A percentile compares a stretch with the other conserved stretches of the same genome.
These are phyloP conservation scores for Gymnocypris eckloni DNA, from an alignment of 2,797 vertebrate species.

Conservation along the genomic window DNA sequence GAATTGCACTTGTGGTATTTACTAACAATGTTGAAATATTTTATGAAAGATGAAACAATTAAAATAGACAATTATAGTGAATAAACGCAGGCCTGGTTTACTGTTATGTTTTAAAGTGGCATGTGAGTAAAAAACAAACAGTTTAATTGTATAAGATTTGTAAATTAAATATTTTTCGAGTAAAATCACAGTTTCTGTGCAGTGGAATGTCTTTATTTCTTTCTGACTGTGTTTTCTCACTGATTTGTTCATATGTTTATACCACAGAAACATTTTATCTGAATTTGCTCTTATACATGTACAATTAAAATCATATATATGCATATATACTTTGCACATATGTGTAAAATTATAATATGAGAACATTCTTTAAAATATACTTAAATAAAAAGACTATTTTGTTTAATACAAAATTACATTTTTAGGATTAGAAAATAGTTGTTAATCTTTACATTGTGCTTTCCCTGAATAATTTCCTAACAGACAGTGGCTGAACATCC, in stretches of 20 bases:
- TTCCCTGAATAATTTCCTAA: not conserved
- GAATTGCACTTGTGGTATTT: slow-evolving; percentile 46
- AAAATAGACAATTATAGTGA: slow-evolving; percentile 19
- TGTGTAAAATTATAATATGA: not conserved
- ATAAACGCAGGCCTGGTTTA: slow-evolving; percentile 21
- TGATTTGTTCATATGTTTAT: not conserved
- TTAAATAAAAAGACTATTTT: not conserved
- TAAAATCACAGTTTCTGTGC: slow-evolving; percentile 38
- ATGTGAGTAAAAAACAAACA: slow-evolving; percentile 56
- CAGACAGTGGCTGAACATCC: slow-evolving; percentile 8
- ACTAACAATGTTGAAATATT: slow-evolving; percentile 20
- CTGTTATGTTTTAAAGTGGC: slow-evolving; percentile 31
- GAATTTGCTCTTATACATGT: not conserved
- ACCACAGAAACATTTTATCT: not conserved
- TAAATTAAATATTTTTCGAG: slow-evolving; percentile 75
- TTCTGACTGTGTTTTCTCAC: not conserved
- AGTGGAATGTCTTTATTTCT: slow-evolving; percentile 22
- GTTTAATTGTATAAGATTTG: slow-evolving; percentile 74
- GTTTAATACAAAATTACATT: not conserved
- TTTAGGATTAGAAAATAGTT: not conserved
- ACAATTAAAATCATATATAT: not conserved
- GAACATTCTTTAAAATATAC: not conserved
- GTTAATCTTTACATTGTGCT: not conserved
- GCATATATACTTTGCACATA: not conserved
- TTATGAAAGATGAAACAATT: slow-evolving; percentile 35